Evolutionary conservation across 2,797 vertebrate species (phyloP), one percentile per base, ranked within the genome.

Genomic region (Typhlichthys subterraneus): DNA sequence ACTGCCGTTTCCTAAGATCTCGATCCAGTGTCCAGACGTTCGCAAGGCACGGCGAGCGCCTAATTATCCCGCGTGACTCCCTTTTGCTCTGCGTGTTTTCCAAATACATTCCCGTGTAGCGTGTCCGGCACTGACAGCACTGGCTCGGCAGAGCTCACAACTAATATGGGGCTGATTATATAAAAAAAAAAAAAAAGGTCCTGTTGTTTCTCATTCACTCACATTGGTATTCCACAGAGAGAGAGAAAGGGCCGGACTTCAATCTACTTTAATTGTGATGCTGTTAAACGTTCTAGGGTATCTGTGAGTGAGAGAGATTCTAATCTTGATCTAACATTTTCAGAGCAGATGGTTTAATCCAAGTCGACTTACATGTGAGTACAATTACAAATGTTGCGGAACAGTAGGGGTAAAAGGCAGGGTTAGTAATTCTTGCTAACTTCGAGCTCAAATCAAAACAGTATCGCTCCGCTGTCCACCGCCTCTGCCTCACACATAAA

Each of bases 21-120:
- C 57, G 64, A 74, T 76, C 56, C 19, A 53, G 65, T 6, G 45
- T 76, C 81, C 65, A 65, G 69, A 64, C 58, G 64, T 70, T 65
- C 59, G 56, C 57, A 68, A 72, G 71, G 71, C 67, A 77, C 72
- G 69, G 76, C 61, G 70, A 76, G 72, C 58, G 59, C 75, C 80
- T 86, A 86, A 91, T 90, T 80, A 84, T 82, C 85, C 68, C 71
- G 65, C 77, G 82, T 48, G 63, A 76, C 69, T 77, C 13, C 38
- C 67, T 63, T 23, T 58, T 71, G 57, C 76, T 82, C 70, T 59
- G 51, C 68, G 73, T 66, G 65, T 76, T 81, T 79, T 77, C 71
- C 47, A 65, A 71, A 83, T 83, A 57, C 51, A 6, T 70, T 88
- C 76, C 82, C 77, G 60, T 77, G 77, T 76, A 80, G 70, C 63